phyloP scores from a whole-genome alignment of 2,888 invertebrate genomes.

The Aphelenchoides bicaudatus region DNA sequence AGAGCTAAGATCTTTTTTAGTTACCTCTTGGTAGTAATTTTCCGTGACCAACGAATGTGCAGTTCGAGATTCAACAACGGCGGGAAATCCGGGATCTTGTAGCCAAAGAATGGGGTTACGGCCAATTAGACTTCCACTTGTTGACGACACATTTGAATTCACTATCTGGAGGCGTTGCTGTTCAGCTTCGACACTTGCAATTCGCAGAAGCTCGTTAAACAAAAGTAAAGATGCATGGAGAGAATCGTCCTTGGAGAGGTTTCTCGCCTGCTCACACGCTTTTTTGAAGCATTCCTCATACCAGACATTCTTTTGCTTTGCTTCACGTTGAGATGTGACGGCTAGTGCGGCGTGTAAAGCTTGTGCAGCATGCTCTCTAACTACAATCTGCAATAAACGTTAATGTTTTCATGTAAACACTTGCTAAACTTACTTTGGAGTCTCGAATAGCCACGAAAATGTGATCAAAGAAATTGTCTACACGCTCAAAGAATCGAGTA shows the following conservation, averaged over 20 bases:
- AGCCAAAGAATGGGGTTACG: slow-evolving; percentile 49
- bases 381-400: slow-evolving; percentile 69
- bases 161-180: slow-evolving; percentile 36
- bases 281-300: slow-evolving; percentile 62
- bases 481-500: slow-evolving; percentile 77
- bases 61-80: slow-evolving; percentile 79
- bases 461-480: slow-evolving; percentile 63
- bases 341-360: slow-evolving; percentile 84
- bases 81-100: slow-evolving; percentile 47
- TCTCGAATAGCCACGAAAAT: slow-evolving; percentile 55
- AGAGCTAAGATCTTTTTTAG: too few species aligned
- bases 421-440: slow-evolving; percentile 40
- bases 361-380: slow-evolving; percentile 86
- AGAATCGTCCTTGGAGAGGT: slow-evolving; percentile 28
- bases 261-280: slow-evolving; percentile 64
- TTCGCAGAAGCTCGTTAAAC: slow-evolving; percentile 82
- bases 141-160: slow-evolving; percentile 6
- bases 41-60: slow-evolving; percentile 78
- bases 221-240: slow-evolving; percentile 33
- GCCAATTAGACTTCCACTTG: slow-evolving; percentile 27
- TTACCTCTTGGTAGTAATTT: slow-evolving; percentile 71
- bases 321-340: slow-evolving; percentile 90
- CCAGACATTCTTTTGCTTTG: slow-evolving; percentile 86
- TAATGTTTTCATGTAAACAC: slow-evolving; percentile 15
- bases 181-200: slow-evolving; percentile 49